Conservation (phyloP, 2,113 vertebrate species). For the Solea senegalensis region DNA sequence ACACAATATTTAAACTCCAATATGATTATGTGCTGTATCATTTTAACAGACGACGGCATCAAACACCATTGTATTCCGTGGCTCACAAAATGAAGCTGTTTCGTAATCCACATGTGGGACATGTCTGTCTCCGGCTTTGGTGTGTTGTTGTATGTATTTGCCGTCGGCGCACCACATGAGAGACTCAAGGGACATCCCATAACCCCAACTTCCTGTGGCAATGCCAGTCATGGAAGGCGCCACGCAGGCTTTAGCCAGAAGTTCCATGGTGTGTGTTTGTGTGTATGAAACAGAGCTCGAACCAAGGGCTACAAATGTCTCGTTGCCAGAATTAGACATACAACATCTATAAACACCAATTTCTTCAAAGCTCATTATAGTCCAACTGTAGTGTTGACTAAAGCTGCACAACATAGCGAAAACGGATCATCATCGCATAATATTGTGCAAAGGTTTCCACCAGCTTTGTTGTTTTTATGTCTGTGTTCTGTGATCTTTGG, state of each 20-base stretch:
- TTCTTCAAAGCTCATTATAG: too few species aligned
- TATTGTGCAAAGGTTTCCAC: too few species aligned
- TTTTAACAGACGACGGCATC: too few species aligned
- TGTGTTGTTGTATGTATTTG: constrained; percentile 28
- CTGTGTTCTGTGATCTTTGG: too few species aligned
- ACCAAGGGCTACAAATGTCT: not conserved
- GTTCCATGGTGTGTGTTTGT: constrained; percentile 13
- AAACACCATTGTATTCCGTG: too few species aligned
- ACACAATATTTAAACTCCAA: too few species aligned
- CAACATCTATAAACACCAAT: not conserved
- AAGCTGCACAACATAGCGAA: too few species aligned
- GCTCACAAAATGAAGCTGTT: too few species aligned
- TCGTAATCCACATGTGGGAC: not conserved
- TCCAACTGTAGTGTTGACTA: too few species aligned
- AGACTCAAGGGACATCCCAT: constrained; percentile 44
- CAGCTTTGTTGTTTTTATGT: too few species aligned
- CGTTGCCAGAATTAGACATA: not conserved
- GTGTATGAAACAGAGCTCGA: not conserved
- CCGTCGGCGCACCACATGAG: constrained; percentile 37
- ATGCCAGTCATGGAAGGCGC: constrained; percentile 17
- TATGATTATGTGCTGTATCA: too few species aligned
- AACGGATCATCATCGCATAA: too few species aligned
- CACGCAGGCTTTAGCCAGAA: constrained; percentile 16
- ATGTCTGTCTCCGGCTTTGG: not conserved
- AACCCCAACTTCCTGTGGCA: constrained; percentile 24